Evolutionary conservation across 2,113 vertebrate genomes (phyloP), one percentile per base, ranked within the genome.

Genomic region (Sciurus niger): DNA sequence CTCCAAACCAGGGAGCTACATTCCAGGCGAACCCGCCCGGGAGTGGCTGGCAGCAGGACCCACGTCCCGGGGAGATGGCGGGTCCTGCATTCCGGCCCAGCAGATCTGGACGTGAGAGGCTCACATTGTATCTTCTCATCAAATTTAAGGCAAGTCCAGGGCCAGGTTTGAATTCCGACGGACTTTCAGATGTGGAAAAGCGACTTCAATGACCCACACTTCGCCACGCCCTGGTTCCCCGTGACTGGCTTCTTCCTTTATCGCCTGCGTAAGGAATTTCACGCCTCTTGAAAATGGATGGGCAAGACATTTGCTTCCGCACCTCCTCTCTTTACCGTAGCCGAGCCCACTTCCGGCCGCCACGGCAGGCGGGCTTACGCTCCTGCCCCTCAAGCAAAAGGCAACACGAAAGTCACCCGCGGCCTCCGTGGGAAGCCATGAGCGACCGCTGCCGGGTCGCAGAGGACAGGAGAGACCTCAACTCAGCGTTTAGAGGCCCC

Each of bases 321-420:
- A 46, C 22, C 90, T 96, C 60, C 93, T 96, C 97, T 98, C 86
- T 80, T 94, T 85, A 84, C 3, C 16, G 94, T 4, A 73, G 85
- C 89, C 95, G 73, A 95, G 60, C 95, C 94, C 86, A 70, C 4
- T 51, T 80, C 76, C 95, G 84, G 79, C 96, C 94, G 93, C 97
- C 92, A 93, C 8, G 12, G 46, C 65, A 25, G 28, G 2, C 0
- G 2, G 97, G 90, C 34, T 72, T 28, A 32, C 40, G 53, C 72
- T 58, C 96, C 95, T 70, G 85, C 40, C 90, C 1, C 3, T 98
- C 98, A 98, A 86, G 93, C 91, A 55, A 96, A 98, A 98, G 32
- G 93, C 98, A 89, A 97, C 67, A 98, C 95, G 97, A 97, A 97
- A 97, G 97, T 95, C 90, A 37, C 72, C 97, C 97, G 96, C 97